These are phyloP conservation scores for Phalacrocorax brasilianus DNA, from an alignment of 2,113 vertebrate species.

Conservation along the genomic window DNA sequence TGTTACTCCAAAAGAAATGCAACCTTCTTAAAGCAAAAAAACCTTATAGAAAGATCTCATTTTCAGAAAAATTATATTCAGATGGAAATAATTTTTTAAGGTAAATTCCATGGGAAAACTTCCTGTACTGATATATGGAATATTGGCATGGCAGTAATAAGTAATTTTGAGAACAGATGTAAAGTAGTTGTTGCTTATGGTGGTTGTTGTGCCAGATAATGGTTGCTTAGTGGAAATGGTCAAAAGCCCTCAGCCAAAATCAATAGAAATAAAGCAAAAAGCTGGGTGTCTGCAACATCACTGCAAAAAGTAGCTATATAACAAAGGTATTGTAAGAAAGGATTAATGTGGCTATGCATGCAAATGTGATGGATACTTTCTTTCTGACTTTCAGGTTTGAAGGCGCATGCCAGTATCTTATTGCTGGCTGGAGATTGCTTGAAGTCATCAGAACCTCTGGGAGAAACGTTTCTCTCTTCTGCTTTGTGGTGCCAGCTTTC, in stretches of 20 bases:
- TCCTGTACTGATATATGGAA: not conserved
- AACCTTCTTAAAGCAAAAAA: not conserved
- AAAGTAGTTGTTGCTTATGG: not conserved
- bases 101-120: not conserved
- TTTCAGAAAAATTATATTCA: not conserved
- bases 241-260: not conserved
- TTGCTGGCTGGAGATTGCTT: not conserved
- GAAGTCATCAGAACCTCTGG: not conserved
- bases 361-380: not conserved
- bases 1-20: not conserved
- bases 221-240: not conserved
- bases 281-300: not conserved
- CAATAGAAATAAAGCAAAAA: rapidly evolving
- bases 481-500: not conserved
- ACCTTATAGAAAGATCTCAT: not conserved
- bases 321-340: not conserved
- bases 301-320: not conserved
- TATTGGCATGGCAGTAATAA: not conserved
- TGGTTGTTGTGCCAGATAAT: not conserved
- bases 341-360: not conserved
- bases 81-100: not conserved
- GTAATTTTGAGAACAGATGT: not conserved
- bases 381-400: not conserved
- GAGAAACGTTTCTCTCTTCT: not conserved
- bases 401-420: rapidly evolving